phyloP scores from a whole-genome alignment of 2,113 vertebrate genomes.

The Caranx melampygus region DNA sequence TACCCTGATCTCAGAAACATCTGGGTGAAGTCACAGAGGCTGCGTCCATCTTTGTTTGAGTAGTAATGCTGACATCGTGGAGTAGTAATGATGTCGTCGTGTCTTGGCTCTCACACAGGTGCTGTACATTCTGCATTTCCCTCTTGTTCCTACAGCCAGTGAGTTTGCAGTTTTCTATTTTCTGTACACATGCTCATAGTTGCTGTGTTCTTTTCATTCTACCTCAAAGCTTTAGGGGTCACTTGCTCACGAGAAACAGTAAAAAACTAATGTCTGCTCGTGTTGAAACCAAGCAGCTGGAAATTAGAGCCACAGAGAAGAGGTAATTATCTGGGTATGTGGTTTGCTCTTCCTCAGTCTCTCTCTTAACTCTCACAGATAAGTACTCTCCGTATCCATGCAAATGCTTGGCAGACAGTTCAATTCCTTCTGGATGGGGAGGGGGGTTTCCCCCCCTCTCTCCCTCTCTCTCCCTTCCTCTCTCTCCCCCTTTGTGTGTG shows the following conservation, averaged over 20 bases:
- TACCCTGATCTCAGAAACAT: too few species aligned
- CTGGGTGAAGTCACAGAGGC: too few species aligned
- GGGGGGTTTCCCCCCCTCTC: constrained; percentile 29
- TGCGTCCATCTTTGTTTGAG: too few species aligned
- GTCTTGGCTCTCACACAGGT: constrained; percentile 20
- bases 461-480: constrained; percentile 29
- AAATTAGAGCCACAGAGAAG: constrained; percentile 35
- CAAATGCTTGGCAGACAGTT: constrained; percentile 79
- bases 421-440: constrained; percentile 77
- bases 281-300: constrained; percentile 49
- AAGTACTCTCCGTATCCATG: constrained; percentile 74
- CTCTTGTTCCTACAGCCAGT: constrained; percentile 18
- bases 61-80: constrained; percentile 12
- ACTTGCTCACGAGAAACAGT: constrained; percentile 14
- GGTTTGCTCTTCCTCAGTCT: constrained; percentile 59
- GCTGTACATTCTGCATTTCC: constrained; percentile 23
- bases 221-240: constrained; percentile 15
- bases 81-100: too few species aligned
- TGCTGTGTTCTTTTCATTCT: constrained; percentile 23
- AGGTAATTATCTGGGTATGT: constrained; percentile 59
- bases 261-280: constrained; percentile 19
- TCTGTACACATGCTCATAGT: constrained; percentile 28
- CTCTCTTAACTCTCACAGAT: constrained; percentile 65
- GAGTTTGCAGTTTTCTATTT: constrained; percentile 48
- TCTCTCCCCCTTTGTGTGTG: constrained; percentile 35